Percentiles rank a stretch among this genome's conserved stretches.
Evolutionary conservation across 2,888 invertebrate species (phyloP).

Genomic region (Sarcophaga carnaria): DNA sequence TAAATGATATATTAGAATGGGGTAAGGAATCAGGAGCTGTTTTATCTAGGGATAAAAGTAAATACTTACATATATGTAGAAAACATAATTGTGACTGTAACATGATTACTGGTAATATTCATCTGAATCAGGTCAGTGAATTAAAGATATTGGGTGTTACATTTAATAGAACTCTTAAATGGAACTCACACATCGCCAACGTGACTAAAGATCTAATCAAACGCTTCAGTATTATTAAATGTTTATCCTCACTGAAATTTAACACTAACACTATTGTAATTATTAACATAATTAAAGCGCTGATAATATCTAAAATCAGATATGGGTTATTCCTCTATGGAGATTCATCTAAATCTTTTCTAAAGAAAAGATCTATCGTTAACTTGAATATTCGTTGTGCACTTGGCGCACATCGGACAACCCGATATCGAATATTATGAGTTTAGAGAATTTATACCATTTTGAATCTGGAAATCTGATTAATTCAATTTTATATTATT

Average conservation of each 20-base stretch:
- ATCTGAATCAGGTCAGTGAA: no score
- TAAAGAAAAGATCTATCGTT: background rate
- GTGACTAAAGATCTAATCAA: background rate
- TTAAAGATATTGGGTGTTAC: no score
- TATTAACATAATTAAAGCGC: background rate
- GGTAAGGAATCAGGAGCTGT: conserved; percentile 59
- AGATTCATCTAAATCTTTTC: background rate
- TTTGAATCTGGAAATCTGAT: background rate
- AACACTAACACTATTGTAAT: no score
- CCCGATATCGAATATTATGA: conserved; percentile 7
- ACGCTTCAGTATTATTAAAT: conserved; percentile 48
- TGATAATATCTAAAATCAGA: conserved; percentile 15
- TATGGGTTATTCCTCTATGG: conserved; percentile 4
- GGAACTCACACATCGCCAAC: no score
- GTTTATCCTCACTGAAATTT: no score
- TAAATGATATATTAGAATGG: conserved; percentile 59
- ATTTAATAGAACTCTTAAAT: no score
- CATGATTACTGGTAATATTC: no score
- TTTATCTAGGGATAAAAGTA: conserved; percentile 45
- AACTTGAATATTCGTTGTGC: background rate
- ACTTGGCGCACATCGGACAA: conserved; percentile 8
- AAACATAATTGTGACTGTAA: conserved; percentile 55
- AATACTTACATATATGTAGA: conserved; percentile 59
- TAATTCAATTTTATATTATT: background rate
- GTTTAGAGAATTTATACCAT: background rate